Base-by-base conservation (phyloP, 2,888 invertebrate species). In the Calameuta idolon region DNA sequence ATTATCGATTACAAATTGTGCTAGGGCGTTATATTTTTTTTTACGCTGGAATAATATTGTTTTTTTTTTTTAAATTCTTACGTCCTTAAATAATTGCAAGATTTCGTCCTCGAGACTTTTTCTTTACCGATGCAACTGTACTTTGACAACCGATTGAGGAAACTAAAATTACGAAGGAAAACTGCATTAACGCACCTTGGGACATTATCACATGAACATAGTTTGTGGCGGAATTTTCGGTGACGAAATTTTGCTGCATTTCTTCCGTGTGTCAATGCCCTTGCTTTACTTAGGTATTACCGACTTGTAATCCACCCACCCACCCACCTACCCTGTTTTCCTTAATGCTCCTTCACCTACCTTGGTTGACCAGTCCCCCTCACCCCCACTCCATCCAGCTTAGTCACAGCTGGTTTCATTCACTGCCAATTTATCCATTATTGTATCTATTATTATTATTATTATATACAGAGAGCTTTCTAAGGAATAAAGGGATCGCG, bases 401-500 rank as follows among this genome's bases (percentile, higher is more conserved):
- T 82, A 79, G 79, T 75, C 75, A 81, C 81, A 82, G 83, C 80
- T 85, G 86, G 80, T 86, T 86, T 85, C 81, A 85, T 84, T 87
- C 87, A 89, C 89, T 90, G 89, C 89, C 89, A 87, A 87, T 82
- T 86, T 82, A 86, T 85, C 81, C 81, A 86, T 86, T 84, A 80
- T 86, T 87, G 82, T 84, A 83, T 83, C 79, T 82, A 78, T 83
- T 79, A 35, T 35, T 34, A 34, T 34, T 34, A 34, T 34, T 35
- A 82, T 80, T 37, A 82, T 80, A 83, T 74, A 81, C 77, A 79
- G 73, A 81, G 76, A 79, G 80, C 80, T 85, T 80, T 77, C 82
- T 85, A 81, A 83, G 74, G 55, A 81, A 84, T 81, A 80, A 80
- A 84, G 75, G 76, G 81, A 82, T 83, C 79, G 79, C 79, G 80